Evolutionary conservation across 2,888 invertebrate genomes (phyloP).

Genomic region (Ennomos erosarius): DNA sequence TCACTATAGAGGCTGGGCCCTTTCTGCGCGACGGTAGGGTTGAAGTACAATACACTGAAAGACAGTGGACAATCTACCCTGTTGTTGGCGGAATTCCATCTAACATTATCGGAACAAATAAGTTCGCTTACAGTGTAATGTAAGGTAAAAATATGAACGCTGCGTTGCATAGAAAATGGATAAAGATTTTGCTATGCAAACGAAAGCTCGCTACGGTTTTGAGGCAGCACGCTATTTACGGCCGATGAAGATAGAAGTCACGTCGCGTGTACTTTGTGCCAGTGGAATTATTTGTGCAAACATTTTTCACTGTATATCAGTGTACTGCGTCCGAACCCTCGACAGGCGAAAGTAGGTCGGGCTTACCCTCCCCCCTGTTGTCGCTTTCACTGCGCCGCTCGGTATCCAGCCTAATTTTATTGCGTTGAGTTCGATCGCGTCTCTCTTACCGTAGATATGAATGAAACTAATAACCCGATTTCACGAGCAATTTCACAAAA

Average conservation of each 20-base stretch:
- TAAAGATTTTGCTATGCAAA: too few species aligned
- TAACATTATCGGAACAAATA: not conserved
- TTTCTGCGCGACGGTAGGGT: conserved; percentile 43
- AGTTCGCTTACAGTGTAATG: not conserved
- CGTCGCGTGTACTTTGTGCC: too few species aligned
- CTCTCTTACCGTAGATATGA: conserved; percentile 60
- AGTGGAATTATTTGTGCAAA: conserved; percentile 1
- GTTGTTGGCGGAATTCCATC: not conserved
- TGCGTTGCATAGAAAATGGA: too few species aligned
- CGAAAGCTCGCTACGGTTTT: too few species aligned
- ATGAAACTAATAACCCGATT: conserved; percentile 50
- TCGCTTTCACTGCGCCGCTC: conserved; percentile 70
- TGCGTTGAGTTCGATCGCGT: conserved; percentile 75
- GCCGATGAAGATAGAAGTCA: too few species aligned
- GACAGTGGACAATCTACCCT: conserved; percentile 5
- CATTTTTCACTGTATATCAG: conserved; percentile 16
- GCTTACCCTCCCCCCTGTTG: conserved; percentile 55
- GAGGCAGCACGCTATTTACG: too few species aligned
- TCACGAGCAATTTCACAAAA: conserved; percentile 42
- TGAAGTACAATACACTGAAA: conserved; percentile 8
- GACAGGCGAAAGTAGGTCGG: conserved; percentile 67
- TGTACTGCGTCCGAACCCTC: conserved; percentile 21
- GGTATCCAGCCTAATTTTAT: conserved; percentile 81
- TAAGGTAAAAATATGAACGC: not conserved
- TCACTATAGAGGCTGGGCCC: conserved; percentile 37